A percentile compares a stretch with the other conserved stretches of the same genome.
Conservation (phyloP, 2,888 invertebrate species). For the Tromatobia lineatoria region DNA sequence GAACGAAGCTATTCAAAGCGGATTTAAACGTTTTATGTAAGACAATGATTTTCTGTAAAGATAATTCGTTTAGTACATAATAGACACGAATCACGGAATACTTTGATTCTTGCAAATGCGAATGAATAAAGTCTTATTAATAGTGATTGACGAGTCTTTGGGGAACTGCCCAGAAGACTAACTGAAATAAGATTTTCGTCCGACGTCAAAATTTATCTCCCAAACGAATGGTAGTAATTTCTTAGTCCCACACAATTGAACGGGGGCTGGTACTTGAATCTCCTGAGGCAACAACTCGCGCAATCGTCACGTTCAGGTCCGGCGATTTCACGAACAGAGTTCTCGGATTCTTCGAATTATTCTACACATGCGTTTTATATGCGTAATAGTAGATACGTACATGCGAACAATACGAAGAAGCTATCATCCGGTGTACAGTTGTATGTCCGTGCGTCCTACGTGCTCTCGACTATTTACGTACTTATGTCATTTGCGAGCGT, state of each 20-base stretch:
- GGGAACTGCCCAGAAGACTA: not conserved
- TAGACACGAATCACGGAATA: not conserved
- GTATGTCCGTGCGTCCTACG: slow-evolving; percentile 30
- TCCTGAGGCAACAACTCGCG: not conserved
- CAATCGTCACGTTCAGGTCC: slow-evolving; percentile 11
- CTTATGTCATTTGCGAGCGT: slow-evolving; percentile 65
- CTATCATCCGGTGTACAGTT: slow-evolving; percentile 24
- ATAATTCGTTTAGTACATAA: slow-evolving; percentile 3
- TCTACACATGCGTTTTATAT: slow-evolving; percentile 6
- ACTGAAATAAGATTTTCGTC: not conserved
- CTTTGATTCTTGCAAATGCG: not conserved
- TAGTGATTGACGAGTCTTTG: not conserved
- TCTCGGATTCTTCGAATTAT: slow-evolving; percentile 12
- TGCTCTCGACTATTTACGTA: slow-evolving; percentile 65
- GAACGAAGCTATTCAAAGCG: no score
- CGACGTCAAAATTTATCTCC: not conserved
- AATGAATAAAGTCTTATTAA: not conserved
- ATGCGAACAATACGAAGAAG: slow-evolving; percentile 11
- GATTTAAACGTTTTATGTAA: no score
- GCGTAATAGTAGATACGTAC: slow-evolving; percentile 1
- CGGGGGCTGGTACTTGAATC: not conserved
- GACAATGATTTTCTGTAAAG: not conserved
- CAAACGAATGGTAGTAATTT: not conserved
- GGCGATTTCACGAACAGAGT: not conserved
- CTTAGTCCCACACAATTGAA: not conserved